Conservation (phyloP, 2,888 invertebrate genomes). For the Drosophila macrospina region DNA sequence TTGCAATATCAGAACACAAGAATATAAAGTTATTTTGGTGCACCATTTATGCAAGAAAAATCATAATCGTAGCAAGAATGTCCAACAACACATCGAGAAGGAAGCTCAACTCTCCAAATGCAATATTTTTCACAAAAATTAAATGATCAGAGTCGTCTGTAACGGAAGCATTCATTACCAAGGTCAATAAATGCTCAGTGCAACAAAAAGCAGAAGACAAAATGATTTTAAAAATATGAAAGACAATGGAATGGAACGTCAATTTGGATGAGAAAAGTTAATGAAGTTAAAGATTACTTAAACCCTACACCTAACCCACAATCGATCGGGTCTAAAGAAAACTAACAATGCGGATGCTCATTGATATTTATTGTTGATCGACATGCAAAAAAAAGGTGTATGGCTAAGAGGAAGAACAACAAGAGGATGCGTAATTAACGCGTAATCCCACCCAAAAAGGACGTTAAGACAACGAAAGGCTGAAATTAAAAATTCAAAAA, state of each 20-base stretch:
- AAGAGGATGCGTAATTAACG: conserved; percentile 34
- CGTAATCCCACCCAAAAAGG: conserved; percentile 40
- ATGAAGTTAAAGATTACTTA: conserved; percentile 8
- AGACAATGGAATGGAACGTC: conserved; percentile 64
- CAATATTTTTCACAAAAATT: conserved; percentile 18
- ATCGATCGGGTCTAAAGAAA: conserved; percentile 10
- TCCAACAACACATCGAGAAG: conserved; percentile 52
- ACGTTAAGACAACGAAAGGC: conserved; percentile 24
- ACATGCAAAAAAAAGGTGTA: not conserved
- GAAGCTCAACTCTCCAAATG: conserved; percentile 29
- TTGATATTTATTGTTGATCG: conserved; percentile 33
- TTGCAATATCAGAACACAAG: not conserved
- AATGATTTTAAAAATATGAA: conserved; percentile 26
- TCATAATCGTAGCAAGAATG: conserved; percentile 41
- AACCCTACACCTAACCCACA: conserved; percentile 2
- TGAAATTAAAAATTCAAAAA: conserved; percentile 26
- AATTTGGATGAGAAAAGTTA: conserved; percentile 60
- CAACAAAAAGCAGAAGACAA: conserved; percentile 37
- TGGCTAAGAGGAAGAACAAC: conserved; percentile 8
- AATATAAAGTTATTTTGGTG: conserved; percentile 3
- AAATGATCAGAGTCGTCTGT: conserved; percentile 60
- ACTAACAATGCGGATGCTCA: conserved; percentile 18
- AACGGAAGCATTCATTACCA: conserved; percentile 41
- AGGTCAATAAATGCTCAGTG: conserved; percentile 45
- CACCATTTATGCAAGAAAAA: conserved; percentile 11